Conservation (phyloP, 1,140 invertebrate species). For the Ericerus pela region DNA sequence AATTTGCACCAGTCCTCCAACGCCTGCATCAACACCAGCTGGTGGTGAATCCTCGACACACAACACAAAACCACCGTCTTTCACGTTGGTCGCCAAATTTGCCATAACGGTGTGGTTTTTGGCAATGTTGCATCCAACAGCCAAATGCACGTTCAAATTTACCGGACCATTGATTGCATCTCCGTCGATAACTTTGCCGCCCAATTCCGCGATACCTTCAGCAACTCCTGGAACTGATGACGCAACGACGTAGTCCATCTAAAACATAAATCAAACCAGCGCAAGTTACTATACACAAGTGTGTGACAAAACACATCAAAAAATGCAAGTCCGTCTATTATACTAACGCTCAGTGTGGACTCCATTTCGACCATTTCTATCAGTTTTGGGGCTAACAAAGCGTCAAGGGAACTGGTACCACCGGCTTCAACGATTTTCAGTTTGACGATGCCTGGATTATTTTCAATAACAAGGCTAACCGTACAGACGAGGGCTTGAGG, state of each 20-base stretch:
- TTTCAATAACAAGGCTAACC: conserved; percentile 63
- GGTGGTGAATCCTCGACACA: conserved; percentile 48
- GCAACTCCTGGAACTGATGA: conserved; percentile 28
- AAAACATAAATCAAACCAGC: conserved; percentile 16
- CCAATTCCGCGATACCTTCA: background rate
- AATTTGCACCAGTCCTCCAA: conserved; percentile 35
- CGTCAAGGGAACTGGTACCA: conserved; percentile 43
- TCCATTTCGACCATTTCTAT: conserved; percentile 47
- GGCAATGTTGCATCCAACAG: conserved; percentile 42
- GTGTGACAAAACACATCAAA: conserved; percentile 4
- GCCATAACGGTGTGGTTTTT: conserved; percentile 31
- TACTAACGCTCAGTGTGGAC: conserved; percentile 41
- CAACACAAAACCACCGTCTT: conserved; percentile 56
- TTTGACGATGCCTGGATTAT: conserved; percentile 48
- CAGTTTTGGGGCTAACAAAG: conserved; percentile 40
- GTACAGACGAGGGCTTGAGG: conserved; percentile 43
- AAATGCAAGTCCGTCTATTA: background rate
- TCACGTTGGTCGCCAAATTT: conserved; percentile 46
- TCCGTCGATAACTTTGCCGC: conserved; percentile 36
- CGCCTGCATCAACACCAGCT: conserved; percentile 32
- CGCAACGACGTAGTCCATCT: conserved; percentile 30
- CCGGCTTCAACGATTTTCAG: conserved; percentile 61
- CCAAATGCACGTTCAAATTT: conserved; percentile 47
- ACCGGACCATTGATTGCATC: conserved; percentile 37
- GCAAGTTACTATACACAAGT: background rate